Conservation (phyloP, 2,113 vertebrate genomes). For the Daphoenositta chrysoptera region DNA sequence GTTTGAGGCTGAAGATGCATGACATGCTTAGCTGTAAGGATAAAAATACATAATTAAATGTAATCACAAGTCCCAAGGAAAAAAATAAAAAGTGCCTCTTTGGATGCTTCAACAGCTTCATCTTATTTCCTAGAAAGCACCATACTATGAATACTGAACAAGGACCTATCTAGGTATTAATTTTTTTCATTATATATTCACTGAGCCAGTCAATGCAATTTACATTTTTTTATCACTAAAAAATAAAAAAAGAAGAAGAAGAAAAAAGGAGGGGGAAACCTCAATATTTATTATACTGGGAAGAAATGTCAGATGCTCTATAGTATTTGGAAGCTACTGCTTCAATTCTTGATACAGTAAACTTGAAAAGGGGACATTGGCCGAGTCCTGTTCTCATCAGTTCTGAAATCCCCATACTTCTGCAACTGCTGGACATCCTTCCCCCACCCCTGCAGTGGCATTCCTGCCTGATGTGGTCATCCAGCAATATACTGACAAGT, state of each 20-base stretch:
- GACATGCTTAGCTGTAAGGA: neutral
- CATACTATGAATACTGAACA: neutral
- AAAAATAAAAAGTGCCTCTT: neutral
- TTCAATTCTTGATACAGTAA: neutral
- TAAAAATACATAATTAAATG: slow-evolving; percentile 3
- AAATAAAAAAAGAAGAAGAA: neutral
- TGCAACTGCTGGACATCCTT: neutral
- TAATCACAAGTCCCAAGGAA: neutral
- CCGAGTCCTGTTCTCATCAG: neutral
- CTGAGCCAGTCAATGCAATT: neutral
- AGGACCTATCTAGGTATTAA: neutral
- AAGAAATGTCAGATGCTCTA: neutral
- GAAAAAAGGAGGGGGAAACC: neutral
- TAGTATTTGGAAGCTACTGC: neutral
- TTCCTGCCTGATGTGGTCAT: neutral
- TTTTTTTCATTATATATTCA: neutral
- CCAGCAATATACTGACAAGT: neutral
- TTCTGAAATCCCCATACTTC: neutral
- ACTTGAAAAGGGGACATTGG: neutral
- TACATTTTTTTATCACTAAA: neutral
- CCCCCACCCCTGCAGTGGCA: neutral
- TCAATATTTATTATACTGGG: neutral
- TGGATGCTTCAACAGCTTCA: slow-evolving; percentile 6
- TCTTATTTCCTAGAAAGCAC: slow-evolving; percentile 6
- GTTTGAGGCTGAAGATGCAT: neutral